Evolutionary conservation across 2,797 vertebrate genomes (phyloP), one percentile per base, ranked within the genome.

Genomic region (Craterocephalus amniculus): DNA sequence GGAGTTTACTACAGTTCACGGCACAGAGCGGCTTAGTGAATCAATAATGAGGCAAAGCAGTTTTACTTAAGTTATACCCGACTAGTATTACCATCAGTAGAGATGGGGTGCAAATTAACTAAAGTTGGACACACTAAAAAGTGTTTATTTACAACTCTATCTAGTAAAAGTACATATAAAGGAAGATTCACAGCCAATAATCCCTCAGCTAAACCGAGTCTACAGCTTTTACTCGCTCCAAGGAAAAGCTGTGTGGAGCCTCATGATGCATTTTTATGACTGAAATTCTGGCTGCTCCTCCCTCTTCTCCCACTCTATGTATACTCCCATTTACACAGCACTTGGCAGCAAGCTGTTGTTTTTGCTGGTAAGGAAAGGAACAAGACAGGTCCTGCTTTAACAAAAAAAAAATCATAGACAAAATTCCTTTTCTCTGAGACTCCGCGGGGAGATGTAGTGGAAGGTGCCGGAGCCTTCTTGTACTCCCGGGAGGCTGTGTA

Each of bases 311-410:
- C 49, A 26, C 83, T 78, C 79, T 68, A 87, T 87, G 83, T 90
- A 78, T 88, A 82, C 88, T 89, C 83, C 80, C 88, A 91, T 91
- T 91, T 89, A 92, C 88, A 85, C 81, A 70, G 85, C 85, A 67
- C 82, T 91, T 91, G 91, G 89, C 91, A 88, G 83, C 62, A 26
- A 78, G 34, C 78, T 77, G 74, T 78, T 90, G 83, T 91, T 92
- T 91, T 91, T 93, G 72, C 87, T 89, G 85, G 84, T 88, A 79
- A 88, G 88, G 82, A 89, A 90, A 86, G 77, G 88, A 92, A 88
- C 83, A 91, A 88, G 88, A 92, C 89, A 75, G 85, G 77, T 67
- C 80, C 87, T 82, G 78, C 2, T 43, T 43, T 43, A 70, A 88
- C 62, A 34, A 34, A 34, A 34, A 68, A 72, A 49, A 49, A 56